Percentiles rank a stretch among this genome's conserved stretches.
Evolutionary conservation across 2,888 invertebrate species (phyloP).

Genomic region (Apoda limacodes): DNA sequence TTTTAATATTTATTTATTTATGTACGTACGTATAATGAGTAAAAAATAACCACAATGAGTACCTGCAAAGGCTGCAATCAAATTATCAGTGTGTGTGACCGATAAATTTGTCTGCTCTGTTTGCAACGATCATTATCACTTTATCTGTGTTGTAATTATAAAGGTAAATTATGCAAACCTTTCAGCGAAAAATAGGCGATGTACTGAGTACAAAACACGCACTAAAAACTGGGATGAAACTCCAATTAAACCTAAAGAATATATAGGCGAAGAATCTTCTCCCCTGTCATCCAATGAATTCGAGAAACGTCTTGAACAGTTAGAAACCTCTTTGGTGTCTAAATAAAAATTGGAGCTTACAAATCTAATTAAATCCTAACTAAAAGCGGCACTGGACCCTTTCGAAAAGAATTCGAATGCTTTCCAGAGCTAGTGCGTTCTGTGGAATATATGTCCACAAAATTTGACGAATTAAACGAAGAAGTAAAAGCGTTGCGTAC

Average conservation of each 20-base stretch:
- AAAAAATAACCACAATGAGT: neutral
- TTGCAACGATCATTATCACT: neutral
- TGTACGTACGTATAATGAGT: too few species aligned
- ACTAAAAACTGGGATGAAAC: neutral
- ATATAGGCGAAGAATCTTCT: too few species aligned
- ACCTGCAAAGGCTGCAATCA: neutral
- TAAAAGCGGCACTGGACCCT: too few species aligned
- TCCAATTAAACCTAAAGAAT: too few species aligned
- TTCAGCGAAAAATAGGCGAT: neutral
- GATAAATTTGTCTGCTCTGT: neutral
- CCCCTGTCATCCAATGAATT: too few species aligned
- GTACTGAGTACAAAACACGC: neutral
- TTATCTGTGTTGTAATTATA: neutral
- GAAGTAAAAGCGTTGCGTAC: neutral
- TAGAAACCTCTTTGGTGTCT: too few species aligned
- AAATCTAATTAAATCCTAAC: too few species aligned
- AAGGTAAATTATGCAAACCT: neutral
- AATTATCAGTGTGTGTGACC: neutral
- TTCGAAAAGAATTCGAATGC: too few species aligned
- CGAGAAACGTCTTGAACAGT: too few species aligned
- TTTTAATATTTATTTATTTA: too few species aligned
- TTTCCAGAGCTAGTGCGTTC: neutral
- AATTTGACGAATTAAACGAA: neutral
- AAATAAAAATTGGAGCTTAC: too few species aligned
- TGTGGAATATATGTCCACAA: neutral